Percentiles rank a stretch among this genome's conserved stretches.
Conservation (phyloP, 2,888 invertebrate species). For the Drosophila eohydei region DNA sequence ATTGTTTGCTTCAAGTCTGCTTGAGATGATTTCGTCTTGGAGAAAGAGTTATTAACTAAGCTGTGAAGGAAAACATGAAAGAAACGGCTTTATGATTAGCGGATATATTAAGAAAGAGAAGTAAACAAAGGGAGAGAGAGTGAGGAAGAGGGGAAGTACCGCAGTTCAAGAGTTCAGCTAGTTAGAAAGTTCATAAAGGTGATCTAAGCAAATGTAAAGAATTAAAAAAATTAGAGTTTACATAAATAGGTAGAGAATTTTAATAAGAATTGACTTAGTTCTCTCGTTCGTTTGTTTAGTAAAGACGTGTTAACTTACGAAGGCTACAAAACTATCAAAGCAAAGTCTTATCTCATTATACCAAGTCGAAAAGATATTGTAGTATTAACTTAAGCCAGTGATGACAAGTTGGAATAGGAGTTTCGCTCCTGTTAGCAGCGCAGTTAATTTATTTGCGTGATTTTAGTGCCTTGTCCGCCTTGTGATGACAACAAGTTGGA, state of each 20-base stretch:
- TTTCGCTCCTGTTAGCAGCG: no score
- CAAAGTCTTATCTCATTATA: no score
- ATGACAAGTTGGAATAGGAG: no score
- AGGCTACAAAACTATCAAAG: no score
- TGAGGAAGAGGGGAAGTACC: conserved; percentile 21
- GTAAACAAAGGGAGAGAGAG: not conserved
- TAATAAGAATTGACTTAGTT: not conserved
- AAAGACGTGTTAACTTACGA: no score
- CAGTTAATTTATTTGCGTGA: no score
- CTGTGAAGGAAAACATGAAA: conserved; percentile 3
- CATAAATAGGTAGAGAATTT: not conserved
- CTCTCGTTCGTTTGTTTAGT: no score
- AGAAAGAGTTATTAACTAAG: conserved; percentile 11
- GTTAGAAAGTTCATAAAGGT: conserved; percentile 19
- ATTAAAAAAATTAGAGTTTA: not conserved
- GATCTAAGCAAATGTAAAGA: not conserved
- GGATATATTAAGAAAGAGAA: conserved; percentile 10
- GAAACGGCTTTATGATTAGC: conserved; percentile 33
- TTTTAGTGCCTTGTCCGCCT: no score
- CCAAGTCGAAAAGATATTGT: no score
- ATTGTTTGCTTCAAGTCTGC: conserved; percentile 18
- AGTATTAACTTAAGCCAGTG: no score
- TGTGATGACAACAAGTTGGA: no score
- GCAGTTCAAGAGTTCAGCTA: conserved; percentile 8
- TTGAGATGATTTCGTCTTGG: conserved; percentile 5